phyloP scores from a whole-genome alignment of 2,797 vertebrate genomes.

The Thaleichthys pacificus region DNA sequence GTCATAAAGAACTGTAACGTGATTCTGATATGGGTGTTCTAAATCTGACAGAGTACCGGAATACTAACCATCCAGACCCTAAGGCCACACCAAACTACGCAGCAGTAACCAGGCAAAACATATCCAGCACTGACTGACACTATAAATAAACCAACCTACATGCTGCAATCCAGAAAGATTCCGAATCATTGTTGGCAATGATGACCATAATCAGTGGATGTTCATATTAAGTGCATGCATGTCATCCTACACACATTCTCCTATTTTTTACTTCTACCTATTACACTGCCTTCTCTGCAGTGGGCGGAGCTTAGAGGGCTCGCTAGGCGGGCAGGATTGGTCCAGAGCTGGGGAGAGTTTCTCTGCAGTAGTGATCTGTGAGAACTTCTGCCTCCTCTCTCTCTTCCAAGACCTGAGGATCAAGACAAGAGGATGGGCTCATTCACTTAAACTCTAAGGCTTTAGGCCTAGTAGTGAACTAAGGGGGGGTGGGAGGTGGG shows the following conservation, averaged over 20 bases:
- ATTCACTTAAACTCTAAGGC: background rate
- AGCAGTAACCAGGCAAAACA: no score
- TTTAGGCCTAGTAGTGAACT: background rate
- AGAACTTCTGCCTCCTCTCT: background rate
- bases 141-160: conserved; percentile 6
- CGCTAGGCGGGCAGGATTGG: background rate
- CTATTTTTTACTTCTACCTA: background rate
- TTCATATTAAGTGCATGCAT: background rate
- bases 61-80: no score
- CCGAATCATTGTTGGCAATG: background rate
- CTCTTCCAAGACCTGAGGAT: background rate
- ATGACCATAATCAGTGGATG: background rate
- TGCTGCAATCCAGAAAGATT: background rate
- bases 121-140: background rate
- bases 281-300: background rate
- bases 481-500: background rate
- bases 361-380: background rate
- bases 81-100: no score
- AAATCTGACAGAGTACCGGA: no score
- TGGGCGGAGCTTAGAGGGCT: background rate
- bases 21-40: no score
- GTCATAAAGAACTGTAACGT: no score
- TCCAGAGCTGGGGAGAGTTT: background rate
- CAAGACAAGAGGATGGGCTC: background rate
- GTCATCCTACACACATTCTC: background rate